A percentile compares a stretch with the other conserved stretches of the same genome.
Conservation (phyloP, 37 sponge, comb jelly and placozoan species). For the Tethya wilhelma region DNA sequence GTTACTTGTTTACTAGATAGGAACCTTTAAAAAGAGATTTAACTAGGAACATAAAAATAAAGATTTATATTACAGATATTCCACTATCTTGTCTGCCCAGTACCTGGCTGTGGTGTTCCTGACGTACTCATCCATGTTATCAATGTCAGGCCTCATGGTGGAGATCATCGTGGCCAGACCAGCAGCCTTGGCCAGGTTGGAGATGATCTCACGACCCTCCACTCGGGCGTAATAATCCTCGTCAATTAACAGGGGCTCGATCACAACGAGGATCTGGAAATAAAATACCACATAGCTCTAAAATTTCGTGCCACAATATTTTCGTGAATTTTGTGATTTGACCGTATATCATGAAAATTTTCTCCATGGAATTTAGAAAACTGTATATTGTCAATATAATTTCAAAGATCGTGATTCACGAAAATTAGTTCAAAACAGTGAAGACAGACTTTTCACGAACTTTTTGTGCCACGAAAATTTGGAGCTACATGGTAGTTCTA, state of each 20-base stretch:
- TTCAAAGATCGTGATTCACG: too few relatives aligned
- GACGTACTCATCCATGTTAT: conserved; percentile 99
- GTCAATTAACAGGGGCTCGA: conserved; percentile 97
- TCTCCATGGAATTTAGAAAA: too few relatives aligned
- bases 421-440: too few relatives aligned
- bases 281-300: background rate
- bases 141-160: conserved; percentile 99
- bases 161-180: conserved; percentile 99
- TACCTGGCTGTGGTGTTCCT: conserved; percentile 98
- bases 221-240: conserved; percentile 99
- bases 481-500: too few relatives aligned
- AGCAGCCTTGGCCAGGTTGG: conserved; percentile 99
- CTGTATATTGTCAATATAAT: too few relatives aligned
- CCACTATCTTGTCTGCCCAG: background rate
- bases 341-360: too few relatives aligned
- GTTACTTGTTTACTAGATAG: background rate
- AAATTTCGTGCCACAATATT: too few relatives aligned
- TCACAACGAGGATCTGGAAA: conserved; percentile 94
- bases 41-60: background rate
- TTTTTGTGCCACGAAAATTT: too few relatives aligned
- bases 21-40: too few relatives aligned
- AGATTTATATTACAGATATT: background rate
- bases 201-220: conserved; percentile 99
- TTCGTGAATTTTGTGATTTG: too few relatives aligned
- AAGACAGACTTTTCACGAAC: too few relatives aligned